Percentiles rank a stretch among this genome's conserved stretches.
phyloP scores from a whole-genome alignment of 2,113 vertebrate species.

The Lophius piscatorius region DNA sequence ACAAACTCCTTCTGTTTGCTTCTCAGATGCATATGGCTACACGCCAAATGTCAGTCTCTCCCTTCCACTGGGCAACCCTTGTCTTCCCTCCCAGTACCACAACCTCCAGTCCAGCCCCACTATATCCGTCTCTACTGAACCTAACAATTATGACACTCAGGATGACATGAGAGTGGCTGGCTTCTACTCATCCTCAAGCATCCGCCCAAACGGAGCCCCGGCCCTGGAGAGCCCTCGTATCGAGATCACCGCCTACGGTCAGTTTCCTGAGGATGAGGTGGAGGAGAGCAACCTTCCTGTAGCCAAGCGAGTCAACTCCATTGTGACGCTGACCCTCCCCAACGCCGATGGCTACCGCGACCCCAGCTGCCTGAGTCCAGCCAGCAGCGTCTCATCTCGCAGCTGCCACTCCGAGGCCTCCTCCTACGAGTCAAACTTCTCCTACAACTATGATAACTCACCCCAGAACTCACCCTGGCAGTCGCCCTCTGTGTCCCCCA shows the following conservation, averaged over 20 bases:
- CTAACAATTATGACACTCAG: slow-evolving; percentile 81
- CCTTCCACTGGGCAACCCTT: slow-evolving; percentile 85
- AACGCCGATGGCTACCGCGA: slow-evolving; percentile 91
- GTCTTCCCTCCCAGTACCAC: slow-evolving; percentile 87
- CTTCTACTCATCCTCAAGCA: slow-evolving; percentile 80
- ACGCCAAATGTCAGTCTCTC: slow-evolving; percentile 84
- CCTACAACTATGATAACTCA: slow-evolving; percentile 89
- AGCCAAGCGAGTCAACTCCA: slow-evolving; percentile 84
- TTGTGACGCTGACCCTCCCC: slow-evolving; percentile 91
- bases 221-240: slow-evolving; percentile 94
- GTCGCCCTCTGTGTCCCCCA: slow-evolving; percentile 94
- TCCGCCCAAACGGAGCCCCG: slow-evolving; percentile 87
- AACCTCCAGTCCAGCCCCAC: slow-evolving; percentile 86
- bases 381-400: slow-evolving; percentile 95
- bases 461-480: slow-evolving; percentile 97
- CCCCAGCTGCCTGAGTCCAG: slow-evolving; percentile 93
- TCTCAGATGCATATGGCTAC: slow-evolving; percentile 91
- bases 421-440: slow-evolving; percentile 94
- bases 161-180: slow-evolving; percentile 80
- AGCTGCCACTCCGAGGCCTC: slow-evolving; percentile 97
- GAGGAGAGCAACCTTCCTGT: slow-evolving; percentile 83
- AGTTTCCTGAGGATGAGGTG: slow-evolving; percentile 87
- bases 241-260: slow-evolving; percentile 94
- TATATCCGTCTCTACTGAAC: slow-evolving; percentile 85
- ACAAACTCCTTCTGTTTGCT: slow-evolving; percentile 58